Conservation (phyloP, 2,113 vertebrate species). For the Mirounga angustirostris region DNA sequence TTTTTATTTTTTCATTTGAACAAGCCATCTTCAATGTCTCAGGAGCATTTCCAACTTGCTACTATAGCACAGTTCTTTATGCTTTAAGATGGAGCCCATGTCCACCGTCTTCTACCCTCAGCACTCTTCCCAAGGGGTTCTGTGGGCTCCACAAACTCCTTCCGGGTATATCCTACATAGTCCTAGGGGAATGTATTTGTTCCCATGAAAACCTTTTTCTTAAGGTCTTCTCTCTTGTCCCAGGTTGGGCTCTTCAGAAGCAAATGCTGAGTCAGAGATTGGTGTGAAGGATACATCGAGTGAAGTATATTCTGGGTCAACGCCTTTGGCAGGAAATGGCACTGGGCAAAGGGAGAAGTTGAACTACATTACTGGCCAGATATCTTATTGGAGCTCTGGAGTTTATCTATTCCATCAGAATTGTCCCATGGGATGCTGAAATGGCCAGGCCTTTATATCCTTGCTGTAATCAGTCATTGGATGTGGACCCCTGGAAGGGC, state of each 20-base stretch:
- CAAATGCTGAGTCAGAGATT: neutral
- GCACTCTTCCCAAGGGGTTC: neutral
- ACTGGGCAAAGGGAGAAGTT: neutral
- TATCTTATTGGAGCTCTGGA: neutral
- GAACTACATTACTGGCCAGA: neutral
- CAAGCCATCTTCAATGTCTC: neutral
- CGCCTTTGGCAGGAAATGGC: neutral
- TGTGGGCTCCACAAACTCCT: neutral
- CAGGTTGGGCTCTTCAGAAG: neutral
- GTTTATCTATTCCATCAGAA: neutral
- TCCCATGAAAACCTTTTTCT: neutral
- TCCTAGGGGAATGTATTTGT: neutral
- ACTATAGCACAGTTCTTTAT: neutral
- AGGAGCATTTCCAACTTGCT: neutral
- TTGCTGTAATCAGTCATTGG: neutral
- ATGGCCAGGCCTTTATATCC: neutral
- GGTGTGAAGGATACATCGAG: neutral
- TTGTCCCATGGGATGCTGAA: neutral
- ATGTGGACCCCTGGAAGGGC: neutral
- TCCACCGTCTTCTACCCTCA: neutral
- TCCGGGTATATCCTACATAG: neutral
- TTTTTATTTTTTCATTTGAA: neutral
- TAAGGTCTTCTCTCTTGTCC: neutral
- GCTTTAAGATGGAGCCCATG: neutral
- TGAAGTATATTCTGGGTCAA: neutral